Evolutionary conservation across 2,113 vertebrate genomes (phyloP).

Genomic region (Syngnathus scovelli): DNA sequence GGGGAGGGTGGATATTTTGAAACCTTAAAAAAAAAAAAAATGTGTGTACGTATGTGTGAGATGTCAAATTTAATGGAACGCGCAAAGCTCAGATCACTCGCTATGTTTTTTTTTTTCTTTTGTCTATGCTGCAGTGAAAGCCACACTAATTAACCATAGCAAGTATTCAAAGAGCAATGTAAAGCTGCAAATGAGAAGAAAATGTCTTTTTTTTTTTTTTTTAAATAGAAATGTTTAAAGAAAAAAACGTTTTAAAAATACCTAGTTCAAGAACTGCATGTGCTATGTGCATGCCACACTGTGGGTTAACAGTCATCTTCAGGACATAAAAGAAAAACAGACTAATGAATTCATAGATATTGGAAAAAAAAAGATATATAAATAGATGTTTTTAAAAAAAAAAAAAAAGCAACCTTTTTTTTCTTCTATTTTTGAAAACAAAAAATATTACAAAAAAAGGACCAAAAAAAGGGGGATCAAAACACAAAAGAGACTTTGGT

Average conservation of each 20-base stretch:
- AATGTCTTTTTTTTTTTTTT: slow-evolving; percentile 38
- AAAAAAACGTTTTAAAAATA: slow-evolving; percentile 60
- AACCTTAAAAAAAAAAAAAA: neutral
- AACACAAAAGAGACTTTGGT: slow-evolving; percentile 69
- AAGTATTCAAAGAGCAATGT: slow-evolving; percentile 72
- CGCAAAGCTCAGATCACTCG: slow-evolving; percentile 50
- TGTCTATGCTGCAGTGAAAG: slow-evolving; percentile 66
- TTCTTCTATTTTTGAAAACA: slow-evolving; percentile 89
- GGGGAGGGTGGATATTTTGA: neutral
- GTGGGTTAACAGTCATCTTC: slow-evolving; percentile 79
- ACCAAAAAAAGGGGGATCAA: slow-evolving; percentile 56
- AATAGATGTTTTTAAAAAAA: slow-evolving; percentile 75
- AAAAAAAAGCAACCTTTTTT: slow-evolving; percentile 74
- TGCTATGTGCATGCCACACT: slow-evolving; percentile 81
- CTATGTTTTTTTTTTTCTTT: slow-evolving; percentile 45
- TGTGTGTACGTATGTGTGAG: slow-evolving; percentile 14
- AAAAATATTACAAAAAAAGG: slow-evolving; percentile 59
- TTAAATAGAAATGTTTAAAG: slow-evolving; percentile 62
- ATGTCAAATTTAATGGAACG: slow-evolving; percentile 42
- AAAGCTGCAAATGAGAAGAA: slow-evolving; percentile 66
- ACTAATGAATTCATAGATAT: slow-evolving; percentile 62
- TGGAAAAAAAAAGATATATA: slow-evolving; percentile 58
- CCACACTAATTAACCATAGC: slow-evolving; percentile 66
- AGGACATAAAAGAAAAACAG: slow-evolving; percentile 73
- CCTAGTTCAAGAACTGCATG: slow-evolving; percentile 80